Evolutionary conservation across 2,113 vertebrate genomes (phyloP), one percentile per base, ranked within the genome.

Genomic region (Phrynocephalus versicolor): DNA sequence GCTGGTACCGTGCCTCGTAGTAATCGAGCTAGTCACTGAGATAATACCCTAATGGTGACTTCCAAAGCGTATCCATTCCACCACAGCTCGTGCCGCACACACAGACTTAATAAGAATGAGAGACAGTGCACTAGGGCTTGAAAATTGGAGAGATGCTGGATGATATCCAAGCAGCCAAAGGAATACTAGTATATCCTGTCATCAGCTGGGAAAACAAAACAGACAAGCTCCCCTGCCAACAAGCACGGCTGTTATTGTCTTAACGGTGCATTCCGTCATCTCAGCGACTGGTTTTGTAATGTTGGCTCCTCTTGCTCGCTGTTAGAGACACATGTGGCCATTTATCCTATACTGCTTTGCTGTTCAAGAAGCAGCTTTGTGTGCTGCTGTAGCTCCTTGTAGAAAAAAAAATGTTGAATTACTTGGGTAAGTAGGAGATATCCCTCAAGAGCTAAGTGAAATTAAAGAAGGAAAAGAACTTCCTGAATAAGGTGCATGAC

Each of bases 171-270:
- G 35, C 27, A 9, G 33, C 64, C 27, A 55, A 57, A 72, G 55
- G 81, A 83, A 73, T 83, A 51, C 60, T 55, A 30, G 33, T 58
- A 21, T 78, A 71, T 85, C 64, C 45, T 70, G 35, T 79, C 51
- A 41, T 75, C 65, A 85, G 83, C 74, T 85, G 75, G 83, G 65
- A 58, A 71, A 79, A 75, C 72, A 79, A 78, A 79, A 85, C 58
- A 60, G 69, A 79, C 75, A 79, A 23, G 51, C 18, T 78, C 27
- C 51, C 74, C 33, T 79, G 83, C 51, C 67, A 85, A 58, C 51
- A 79, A 58, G 41, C 18, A 5, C 16, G 64, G 35, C 75, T 79
- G n/a, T 71, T 82, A 60, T 85, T 85, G 51, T 85, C 51, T 70
- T 85, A 85, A 79, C 51, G 78, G 64, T 78, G 9, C 51, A 85